Base-by-base conservation (phyloP, 1,140 invertebrate species). In the Galendromus occidentalis region DNA sequence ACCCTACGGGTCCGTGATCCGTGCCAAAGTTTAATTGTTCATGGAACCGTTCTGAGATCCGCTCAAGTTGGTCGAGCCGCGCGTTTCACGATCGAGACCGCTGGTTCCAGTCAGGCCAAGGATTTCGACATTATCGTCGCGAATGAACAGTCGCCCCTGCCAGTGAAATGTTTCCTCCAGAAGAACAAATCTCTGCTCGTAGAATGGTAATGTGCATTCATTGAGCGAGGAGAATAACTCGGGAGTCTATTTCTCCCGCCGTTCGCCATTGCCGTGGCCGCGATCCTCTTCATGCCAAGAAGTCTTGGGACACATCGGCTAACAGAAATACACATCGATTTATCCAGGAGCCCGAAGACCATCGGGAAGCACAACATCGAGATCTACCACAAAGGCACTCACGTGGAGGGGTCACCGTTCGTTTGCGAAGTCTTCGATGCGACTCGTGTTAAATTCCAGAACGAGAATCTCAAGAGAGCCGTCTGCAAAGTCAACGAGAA, bases 391-490 rank as follows among this genome's bases (percentile, higher is more conserved):
- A 25, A 33, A 6, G 22, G 51, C 22, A 33, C n/a, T 5, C 22
- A 25, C 33, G 51, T 59, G 17, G 25, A 59, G 2, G 51, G 51
- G 17, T 59, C 51, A 5, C 51, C 51, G 51, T 59, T 59, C 22
- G 86, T 83, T 66, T 96, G 93, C 72, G 89, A 97, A 76, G 87
- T 91, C 0, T 95, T 90, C 73, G 92, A 98, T 77, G 82, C 90
- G 9, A 83, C 82, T 44, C 86, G 85, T 78, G 80, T 83, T 42
- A 70, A 73, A 17, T 71, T 83, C 22, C 75, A 80, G 66, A 25
- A 59, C 22, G 51, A 59, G 25, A 84, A 85, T 66, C 77, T 88
- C 20, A 85, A 83, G 29, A 83, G 83, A 51, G 84, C 83, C n/a
- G 86, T 85, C 47, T 81, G 90, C 59, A 84, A 86, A 28, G 82